A percentile compares a stretch with the other conserved stretches of the same genome.
Conservation (phyloP, 1,140 invertebrate species). For the Hycleus cichorii region DNA sequence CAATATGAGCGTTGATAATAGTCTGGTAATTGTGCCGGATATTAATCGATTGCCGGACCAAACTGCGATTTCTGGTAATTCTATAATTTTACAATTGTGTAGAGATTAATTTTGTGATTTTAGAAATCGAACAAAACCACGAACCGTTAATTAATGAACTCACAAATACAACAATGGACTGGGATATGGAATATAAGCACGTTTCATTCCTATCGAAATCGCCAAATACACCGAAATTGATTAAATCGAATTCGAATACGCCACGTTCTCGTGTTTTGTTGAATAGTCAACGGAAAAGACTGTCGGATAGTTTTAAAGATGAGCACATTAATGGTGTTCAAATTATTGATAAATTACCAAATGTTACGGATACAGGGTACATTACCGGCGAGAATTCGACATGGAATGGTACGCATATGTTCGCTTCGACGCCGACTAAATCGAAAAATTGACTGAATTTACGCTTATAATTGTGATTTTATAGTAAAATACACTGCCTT, state of each 20-base stretch:
- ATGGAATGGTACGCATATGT: conserved; percentile 17
- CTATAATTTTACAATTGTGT: too few species aligned
- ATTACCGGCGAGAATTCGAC: conserved; percentile 17
- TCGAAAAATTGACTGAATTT: conserved; percentile 5
- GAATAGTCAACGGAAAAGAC: conserved; percentile 35
- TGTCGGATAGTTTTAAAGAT: conserved; percentile 36
- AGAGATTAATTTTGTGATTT: neutral
- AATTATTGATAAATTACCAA: conserved; percentile 1
- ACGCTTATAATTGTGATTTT: too few species aligned
- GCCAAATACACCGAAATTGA: conserved; percentile 26
- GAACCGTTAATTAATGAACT: conserved; percentile 7
- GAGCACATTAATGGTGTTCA: conserved; percentile 19
- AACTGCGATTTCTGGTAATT: too few species aligned
- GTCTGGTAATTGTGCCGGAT: conserved; percentile 25
- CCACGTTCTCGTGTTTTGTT: conserved; percentile 32
- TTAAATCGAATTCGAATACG: conserved; percentile 29
- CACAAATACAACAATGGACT: conserved; percentile 30
- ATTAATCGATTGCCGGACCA: conserved; percentile 1
- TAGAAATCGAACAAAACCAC: neutral
- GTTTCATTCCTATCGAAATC: conserved; percentile 22
- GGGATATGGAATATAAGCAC: conserved; percentile 38
- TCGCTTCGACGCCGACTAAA: conserved; percentile 34
- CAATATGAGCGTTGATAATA: conserved; percentile 30
- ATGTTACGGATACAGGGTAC: conserved; percentile 28
- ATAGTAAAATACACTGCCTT: too few species aligned